Evolutionary conservation across 2,888 invertebrate genomes (phyloP).

Genomic region (Pollenia griseotomentosa): DNA sequence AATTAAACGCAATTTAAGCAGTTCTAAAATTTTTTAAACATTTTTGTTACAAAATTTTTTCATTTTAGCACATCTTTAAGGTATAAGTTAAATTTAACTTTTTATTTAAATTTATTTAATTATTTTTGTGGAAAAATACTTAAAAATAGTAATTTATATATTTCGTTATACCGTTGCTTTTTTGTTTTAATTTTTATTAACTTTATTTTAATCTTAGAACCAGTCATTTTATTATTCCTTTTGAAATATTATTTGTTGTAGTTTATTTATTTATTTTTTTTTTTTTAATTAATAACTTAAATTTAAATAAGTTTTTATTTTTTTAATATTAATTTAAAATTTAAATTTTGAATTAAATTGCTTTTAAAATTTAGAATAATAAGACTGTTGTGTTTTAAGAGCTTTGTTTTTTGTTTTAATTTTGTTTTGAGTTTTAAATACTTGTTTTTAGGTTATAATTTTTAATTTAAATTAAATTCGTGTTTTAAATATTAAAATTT

Average conservation of each 20-base stretch:
- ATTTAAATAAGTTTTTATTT: conserved; percentile 34
- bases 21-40: conserved; percentile 11
- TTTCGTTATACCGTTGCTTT: conserved; percentile 65
- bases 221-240: conserved; percentile 45
- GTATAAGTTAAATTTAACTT: not conserved
- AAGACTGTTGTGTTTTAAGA: conserved; percentile 47
- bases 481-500: conserved; percentile 41
- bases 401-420: not conserved
- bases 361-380: conserved; percentile 71
- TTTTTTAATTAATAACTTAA: conserved; percentile 22
- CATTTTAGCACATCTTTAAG: not conserved
- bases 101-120: not conserved
- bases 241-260: not conserved
- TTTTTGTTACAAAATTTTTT: conserved; percentile 18
- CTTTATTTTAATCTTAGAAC: conserved; percentile 28
- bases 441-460: conserved; percentile 17
- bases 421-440: no score
- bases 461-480: conserved; percentile 67
- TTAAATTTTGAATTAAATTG: conserved; percentile 68
- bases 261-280: not conserved
- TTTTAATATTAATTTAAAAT: conserved; percentile 28
- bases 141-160: conserved; percentile 53
- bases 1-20: no score
- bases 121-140: conserved; percentile 58
- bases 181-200: conserved; percentile 6